phyloP scores from a whole-genome alignment of 2,113 vertebrate species.

The Rafetus swinhoei region DNA sequence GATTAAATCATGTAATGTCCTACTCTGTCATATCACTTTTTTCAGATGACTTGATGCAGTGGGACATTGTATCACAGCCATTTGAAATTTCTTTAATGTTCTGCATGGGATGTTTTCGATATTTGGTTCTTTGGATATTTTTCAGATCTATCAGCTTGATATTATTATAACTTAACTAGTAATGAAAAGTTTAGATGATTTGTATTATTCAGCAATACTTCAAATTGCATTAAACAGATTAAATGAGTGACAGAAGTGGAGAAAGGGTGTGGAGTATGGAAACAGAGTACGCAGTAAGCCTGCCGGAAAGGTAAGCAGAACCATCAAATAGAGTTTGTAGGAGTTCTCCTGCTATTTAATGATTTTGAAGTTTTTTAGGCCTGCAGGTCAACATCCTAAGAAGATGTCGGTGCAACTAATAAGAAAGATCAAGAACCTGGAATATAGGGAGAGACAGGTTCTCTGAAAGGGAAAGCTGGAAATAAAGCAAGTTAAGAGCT shows the following conservation, averaged over 20 bases:
- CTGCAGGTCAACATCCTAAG: background rate
- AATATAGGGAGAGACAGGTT: background rate
- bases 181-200: background rate
- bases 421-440: background rate
- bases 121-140: slow-evolving; percentile 5
- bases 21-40: background rate
- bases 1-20: slow-evolving; percentile 53
- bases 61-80: background rate
- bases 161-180: background rate
- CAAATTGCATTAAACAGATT: slow-evolving; percentile 8
- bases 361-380: slow-evolving; percentile 2
- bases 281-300: fast-evolving
- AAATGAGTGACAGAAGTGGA: background rate
- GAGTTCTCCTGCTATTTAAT: background rate
- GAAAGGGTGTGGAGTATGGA: background rate
- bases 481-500: slow-evolving; percentile 40
- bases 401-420: background rate
- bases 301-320: background rate
- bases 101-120: slow-evolving; percentile 13
- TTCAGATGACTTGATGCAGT: slow-evolving; percentile 11
- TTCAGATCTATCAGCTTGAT: slow-evolving; percentile 17
- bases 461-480: background rate
- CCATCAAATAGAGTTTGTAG: background rate
- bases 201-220: background rate
- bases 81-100: slow-evolving; percentile 39